A percentile compares a stretch with the other conserved stretches of the same genome.
These are phyloP conservation scores for Argyresthia albistria DNA, from an alignment of 2,888 invertebrate species.

Conservation along the genomic window DNA sequence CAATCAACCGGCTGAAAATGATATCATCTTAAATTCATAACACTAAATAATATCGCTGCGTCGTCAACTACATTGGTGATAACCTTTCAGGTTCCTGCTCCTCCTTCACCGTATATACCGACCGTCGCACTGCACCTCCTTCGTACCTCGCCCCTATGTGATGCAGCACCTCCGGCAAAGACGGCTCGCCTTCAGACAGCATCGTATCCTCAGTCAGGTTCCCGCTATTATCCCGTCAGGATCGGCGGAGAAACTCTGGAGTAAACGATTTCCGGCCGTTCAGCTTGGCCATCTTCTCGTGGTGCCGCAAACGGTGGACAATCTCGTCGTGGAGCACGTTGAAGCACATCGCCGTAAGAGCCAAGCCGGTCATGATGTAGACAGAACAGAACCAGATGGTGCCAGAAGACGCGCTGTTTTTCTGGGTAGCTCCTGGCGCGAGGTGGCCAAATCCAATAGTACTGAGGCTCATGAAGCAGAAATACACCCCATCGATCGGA, in stretches of 20 bases:
- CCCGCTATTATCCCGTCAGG: slow-evolving; percentile 63
- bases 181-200: slow-evolving; percentile 49
- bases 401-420: slow-evolving; percentile 65
- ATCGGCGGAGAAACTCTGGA: slow-evolving; percentile 54
- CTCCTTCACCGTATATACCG: slow-evolving; percentile 40
- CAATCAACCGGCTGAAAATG: too few relatives aligned
- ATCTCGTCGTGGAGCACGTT: slow-evolving; percentile 92
- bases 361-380: slow-evolving; percentile 91
- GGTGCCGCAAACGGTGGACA: slow-evolving; percentile 82
- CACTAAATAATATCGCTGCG: neutral
- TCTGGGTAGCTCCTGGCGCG: slow-evolving; percentile 78
- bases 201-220: slow-evolving; percentile 55
- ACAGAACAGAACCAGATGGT: slow-evolving; percentile 93
- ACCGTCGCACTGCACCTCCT: slow-evolving; percentile 48
- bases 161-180: slow-evolving; percentile 60
- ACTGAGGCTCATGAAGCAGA: slow-evolving; percentile 96
- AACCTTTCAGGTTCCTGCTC: slow-evolving; percentile 41
- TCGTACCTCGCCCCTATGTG: slow-evolving; percentile 48
- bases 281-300: slow-evolving; percentile 51
- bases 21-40: neutral
- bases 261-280: slow-evolving; percentile 52
- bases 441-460: slow-evolving; percentile 93
- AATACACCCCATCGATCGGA: slow-evolving; percentile 91
- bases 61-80: slow-evolving; percentile 39
- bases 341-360: slow-evolving; percentile 92